Conservation (phyloP, 2,113 vertebrate genomes). For the Charina bottae region DNA sequence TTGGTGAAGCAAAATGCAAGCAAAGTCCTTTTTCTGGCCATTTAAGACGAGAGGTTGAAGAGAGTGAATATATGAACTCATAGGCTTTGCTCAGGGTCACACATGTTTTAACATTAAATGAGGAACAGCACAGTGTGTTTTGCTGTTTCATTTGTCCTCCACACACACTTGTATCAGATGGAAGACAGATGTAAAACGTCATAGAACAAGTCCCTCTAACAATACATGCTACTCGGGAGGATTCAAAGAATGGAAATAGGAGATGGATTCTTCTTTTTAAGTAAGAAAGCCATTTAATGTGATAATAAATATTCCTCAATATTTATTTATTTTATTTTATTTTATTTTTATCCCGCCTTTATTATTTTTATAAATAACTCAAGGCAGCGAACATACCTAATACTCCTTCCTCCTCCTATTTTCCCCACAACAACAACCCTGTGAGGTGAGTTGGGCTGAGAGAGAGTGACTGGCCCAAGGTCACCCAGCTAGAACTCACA, state of each 20-base stretch:
- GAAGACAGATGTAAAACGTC: background rate
- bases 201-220: background rate
- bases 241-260: slow-evolving; percentile 1
- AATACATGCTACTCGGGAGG: background rate
- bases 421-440: too few species aligned
- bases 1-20: slow-evolving; percentile 23
- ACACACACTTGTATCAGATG: background rate
- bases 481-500: too few species aligned
- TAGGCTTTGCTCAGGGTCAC: background rate
- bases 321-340: too few species aligned
- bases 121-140: background rate
- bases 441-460: too few species aligned
- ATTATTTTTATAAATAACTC: too few species aligned
- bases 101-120: background rate
- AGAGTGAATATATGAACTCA: too few species aligned
- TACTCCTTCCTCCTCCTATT: too few species aligned
- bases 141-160: slow-evolving; percentile 10
- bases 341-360: too few species aligned
- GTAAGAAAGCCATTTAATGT: slow-evolving; percentile 7
- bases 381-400: too few species aligned
- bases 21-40: background rate
- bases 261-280: background rate
- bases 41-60: background rate
- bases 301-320: background rate
- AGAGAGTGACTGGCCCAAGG: too few species aligned